phyloP scores from a whole-genome alignment of 2,888 invertebrate genomes.

The Unio delphinus region DNA sequence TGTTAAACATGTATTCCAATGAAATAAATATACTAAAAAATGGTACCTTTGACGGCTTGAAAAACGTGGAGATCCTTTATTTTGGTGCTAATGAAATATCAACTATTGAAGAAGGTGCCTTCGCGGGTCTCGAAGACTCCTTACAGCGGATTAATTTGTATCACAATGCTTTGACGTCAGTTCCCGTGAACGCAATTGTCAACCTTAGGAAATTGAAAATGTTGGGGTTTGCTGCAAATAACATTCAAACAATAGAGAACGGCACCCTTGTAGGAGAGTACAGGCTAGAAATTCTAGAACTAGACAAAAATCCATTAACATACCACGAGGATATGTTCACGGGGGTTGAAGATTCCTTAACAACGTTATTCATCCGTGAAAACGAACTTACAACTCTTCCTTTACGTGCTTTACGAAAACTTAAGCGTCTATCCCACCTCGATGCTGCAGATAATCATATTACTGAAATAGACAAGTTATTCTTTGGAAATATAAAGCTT shows the following conservation, averaged over 20 bases:
- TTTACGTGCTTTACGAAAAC: conserved; percentile 15
- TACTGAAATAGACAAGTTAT: conserved; percentile 27
- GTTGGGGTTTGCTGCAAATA: conserved; percentile 27
- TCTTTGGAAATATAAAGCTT: conserved; percentile 26
- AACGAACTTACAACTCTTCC: conserved; percentile 32
- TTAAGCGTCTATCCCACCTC: conserved; percentile 29
- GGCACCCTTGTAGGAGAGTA: conserved; percentile 34
- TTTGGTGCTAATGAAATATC: conserved; percentile 41
- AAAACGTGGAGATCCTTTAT: conserved; percentile 26
- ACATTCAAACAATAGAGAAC: conserved; percentile 19
- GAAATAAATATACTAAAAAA: conserved; percentile 27
- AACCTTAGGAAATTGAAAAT: conserved; percentile 29
- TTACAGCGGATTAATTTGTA: conserved; percentile 40
- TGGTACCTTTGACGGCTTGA: conserved; percentile 25
- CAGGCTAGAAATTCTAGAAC: conserved; percentile 23
- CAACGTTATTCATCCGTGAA: conserved; percentile 35
- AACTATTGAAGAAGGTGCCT: conserved; percentile 31
- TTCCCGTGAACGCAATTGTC: conserved; percentile 32
- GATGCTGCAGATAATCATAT: conserved; percentile 40
- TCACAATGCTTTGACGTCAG: conserved; percentile 30
- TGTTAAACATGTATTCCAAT: conserved; percentile 31
- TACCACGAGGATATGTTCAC: conserved; percentile 36
- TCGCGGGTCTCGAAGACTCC: conserved; percentile 32
- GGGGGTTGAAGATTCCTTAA: conserved; percentile 38
- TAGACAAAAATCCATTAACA: conserved; percentile 28